phyloP scores from a whole-genome alignment of 2,797 vertebrate species.

The Lepus oiostolus region DNA sequence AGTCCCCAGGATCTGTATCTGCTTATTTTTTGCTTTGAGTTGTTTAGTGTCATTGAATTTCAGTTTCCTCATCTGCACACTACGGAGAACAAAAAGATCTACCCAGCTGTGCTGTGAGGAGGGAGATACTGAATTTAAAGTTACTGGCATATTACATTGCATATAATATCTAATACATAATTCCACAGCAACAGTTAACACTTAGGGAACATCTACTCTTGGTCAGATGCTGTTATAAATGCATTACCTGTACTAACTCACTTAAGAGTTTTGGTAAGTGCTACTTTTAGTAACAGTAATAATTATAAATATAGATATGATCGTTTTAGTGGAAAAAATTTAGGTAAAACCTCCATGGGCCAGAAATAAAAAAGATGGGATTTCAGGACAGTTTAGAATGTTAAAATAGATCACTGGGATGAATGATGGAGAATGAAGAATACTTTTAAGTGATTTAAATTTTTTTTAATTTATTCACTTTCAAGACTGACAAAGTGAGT shows the following conservation, averaged over 20 bases:
- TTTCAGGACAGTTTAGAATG: not conserved
- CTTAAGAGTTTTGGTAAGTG: not conserved
- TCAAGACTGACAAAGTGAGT: not conserved
- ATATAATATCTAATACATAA: not conserved
- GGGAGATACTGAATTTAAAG: not conserved
- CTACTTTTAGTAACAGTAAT: not conserved
- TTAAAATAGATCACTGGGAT: not conserved
- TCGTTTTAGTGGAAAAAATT: not conserved
- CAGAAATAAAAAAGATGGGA: not conserved
- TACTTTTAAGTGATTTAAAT: slow-evolving; percentile 6
- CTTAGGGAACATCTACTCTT: not conserved
- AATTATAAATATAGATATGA: not conserved
- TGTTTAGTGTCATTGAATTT: not conserved
- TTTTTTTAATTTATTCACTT: too few relatives aligned
- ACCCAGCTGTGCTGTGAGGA: not conserved
- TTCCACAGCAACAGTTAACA: not conserved
- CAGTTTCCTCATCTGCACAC: not conserved
- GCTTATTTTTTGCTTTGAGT: not conserved
- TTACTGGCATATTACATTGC: not conserved
- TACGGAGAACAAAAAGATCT: not conserved
- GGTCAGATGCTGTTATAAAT: not conserved
- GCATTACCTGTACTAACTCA: not conserved
- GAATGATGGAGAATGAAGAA: not conserved
- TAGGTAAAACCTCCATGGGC: not conserved
- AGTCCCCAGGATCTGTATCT: not conserved